Conservation (phyloP, 2,888 invertebrate genomes). For the Hemithea aestivaria region DNA sequence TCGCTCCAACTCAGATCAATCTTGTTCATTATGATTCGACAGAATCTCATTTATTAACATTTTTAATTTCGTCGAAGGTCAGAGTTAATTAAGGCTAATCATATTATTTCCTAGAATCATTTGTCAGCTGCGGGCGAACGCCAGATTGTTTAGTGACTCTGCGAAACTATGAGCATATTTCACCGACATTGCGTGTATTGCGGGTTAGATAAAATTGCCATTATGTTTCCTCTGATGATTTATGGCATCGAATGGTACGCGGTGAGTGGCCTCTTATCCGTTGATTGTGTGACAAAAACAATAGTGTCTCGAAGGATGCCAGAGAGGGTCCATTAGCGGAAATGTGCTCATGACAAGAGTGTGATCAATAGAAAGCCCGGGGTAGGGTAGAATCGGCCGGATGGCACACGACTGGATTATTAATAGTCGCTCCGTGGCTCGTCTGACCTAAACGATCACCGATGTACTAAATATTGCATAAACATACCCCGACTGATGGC, state of each 20-base stretch:
- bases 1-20: slow-evolving; percentile 10
- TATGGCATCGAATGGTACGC: slow-evolving; percentile 39
- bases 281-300: slow-evolving; percentile 62
- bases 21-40: slow-evolving; percentile 18
- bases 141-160: slow-evolving; percentile 10
- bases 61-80: slow-evolving; percentile 12
- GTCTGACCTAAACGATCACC: slow-evolving; percentile 41
- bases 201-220: slow-evolving; percentile 17
- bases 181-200: slow-evolving; percentile 18
- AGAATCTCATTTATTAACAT: slow-evolving; percentile 15
- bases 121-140: slow-evolving; percentile 2
- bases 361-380: slow-evolving; percentile 58
- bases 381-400: slow-evolving; percentile 47
- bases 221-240: slow-evolving; percentile 34
- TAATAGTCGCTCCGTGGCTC: slow-evolving; percentile 55
- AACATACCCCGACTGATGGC: slow-evolving; percentile 39
- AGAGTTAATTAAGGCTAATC: slow-evolving; percentile 14
- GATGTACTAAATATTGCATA: slow-evolving; percentile 48
- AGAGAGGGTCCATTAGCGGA: slow-evolving; percentile 62
- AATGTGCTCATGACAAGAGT: slow-evolving; percentile 68
- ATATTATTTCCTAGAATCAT: slow-evolving; percentile 6
- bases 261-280: slow-evolving; percentile 40
- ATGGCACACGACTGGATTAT: slow-evolving; percentile 52
- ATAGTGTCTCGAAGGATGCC: slow-evolving; percentile 50
- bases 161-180: slow-evolving; percentile 23